Percentiles rank a stretch among this genome's conserved stretches.
phyloP scores from a whole-genome alignment of 2,888 invertebrate genomes.

The Cacoxenus indagator region DNA sequence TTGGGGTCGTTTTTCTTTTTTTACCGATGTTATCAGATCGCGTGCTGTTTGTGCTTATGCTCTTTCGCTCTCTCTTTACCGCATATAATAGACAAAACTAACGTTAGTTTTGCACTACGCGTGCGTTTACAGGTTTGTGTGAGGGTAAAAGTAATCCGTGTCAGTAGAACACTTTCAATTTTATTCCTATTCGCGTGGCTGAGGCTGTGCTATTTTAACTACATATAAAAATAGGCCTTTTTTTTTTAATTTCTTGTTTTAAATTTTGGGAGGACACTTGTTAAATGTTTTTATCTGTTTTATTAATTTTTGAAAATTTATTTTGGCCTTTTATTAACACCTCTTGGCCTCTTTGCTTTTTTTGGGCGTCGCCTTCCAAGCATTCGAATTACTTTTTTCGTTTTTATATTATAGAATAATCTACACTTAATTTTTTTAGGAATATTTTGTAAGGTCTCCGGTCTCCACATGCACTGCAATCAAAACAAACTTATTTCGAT shows the following conservation, averaged over 20 bases:
- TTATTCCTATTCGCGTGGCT: slow-evolving; percentile 31
- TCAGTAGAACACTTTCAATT: slow-evolving; percentile 69
- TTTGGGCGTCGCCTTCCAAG: slow-evolving; percentile 17
- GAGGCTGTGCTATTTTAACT: neutral
- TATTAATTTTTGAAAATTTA: slow-evolving; percentile 18
- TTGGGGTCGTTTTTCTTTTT: neutral
- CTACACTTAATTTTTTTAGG: slow-evolving; percentile 9
- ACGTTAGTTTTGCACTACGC: slow-evolving; percentile 52
- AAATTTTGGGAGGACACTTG: neutral
- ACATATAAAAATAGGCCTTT: neutral
- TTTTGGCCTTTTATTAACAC: slow-evolving; percentile 23
- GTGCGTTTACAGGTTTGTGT: slow-evolving; percentile 18
- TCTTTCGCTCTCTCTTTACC: slow-evolving; percentile 26
- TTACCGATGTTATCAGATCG: slow-evolving; percentile 37
- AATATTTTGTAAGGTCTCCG: slow-evolving; percentile 18
- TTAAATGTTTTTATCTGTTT: slow-evolving; percentile 11
- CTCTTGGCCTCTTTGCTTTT: neutral
- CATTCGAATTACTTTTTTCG: slow-evolving; percentile 30
- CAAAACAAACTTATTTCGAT: slow-evolving; percentile 46
- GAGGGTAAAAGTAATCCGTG: slow-evolving; percentile 62
- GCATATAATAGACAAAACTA: slow-evolving; percentile 53
- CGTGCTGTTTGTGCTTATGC: slow-evolving; percentile 11
- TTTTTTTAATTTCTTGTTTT: slow-evolving; percentile 1
- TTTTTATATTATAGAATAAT: slow-evolving; percentile 13
- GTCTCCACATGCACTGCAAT: slow-evolving; percentile 26